Conservation (phyloP, 1,140 invertebrate species). For the Drosophila sp. region DNA sequence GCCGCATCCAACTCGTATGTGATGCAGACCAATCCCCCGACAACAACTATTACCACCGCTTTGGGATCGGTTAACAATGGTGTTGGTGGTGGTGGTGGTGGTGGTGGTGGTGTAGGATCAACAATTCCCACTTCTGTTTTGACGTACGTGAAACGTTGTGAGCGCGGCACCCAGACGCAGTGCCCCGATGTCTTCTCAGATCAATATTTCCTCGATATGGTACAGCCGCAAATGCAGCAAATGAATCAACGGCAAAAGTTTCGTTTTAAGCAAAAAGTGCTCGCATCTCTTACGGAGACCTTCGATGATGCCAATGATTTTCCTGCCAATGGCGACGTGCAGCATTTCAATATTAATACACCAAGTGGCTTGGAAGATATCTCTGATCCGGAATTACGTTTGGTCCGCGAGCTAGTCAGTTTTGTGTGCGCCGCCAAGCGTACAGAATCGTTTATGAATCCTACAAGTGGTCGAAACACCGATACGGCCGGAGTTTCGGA, state of each 20-base stretch:
- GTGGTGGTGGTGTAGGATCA: not conserved
- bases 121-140: not conserved
- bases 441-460: not conserved
- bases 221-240: conserved; percentile 58
- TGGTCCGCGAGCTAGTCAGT: conserved; percentile 57
- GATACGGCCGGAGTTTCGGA: not conserved
- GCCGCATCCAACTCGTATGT: not conserved
- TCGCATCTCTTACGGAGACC: conserved; percentile 65
- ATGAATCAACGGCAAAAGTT: conserved; percentile 73
- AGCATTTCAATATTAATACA: conserved; percentile 72
- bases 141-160: conserved; percentile 16
- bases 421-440: conserved; percentile 53
- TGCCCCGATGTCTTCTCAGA: conserved; percentile 36
- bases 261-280: conserved; percentile 65
- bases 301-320: conserved; percentile 75
- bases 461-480: not conserved
- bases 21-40: not conserved
- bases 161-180: conserved; percentile 45
- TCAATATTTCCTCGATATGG: conserved; percentile 63
- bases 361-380: conserved; percentile 59
- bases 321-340: conserved; percentile 49
- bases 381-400: conserved; percentile 42
- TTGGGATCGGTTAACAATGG: not conserved
- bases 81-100: not conserved
- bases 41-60: not conserved